Evolutionary conservation across 2,888 invertebrate species (phyloP).

Genomic region (Platycheirus albimanus): DNA sequence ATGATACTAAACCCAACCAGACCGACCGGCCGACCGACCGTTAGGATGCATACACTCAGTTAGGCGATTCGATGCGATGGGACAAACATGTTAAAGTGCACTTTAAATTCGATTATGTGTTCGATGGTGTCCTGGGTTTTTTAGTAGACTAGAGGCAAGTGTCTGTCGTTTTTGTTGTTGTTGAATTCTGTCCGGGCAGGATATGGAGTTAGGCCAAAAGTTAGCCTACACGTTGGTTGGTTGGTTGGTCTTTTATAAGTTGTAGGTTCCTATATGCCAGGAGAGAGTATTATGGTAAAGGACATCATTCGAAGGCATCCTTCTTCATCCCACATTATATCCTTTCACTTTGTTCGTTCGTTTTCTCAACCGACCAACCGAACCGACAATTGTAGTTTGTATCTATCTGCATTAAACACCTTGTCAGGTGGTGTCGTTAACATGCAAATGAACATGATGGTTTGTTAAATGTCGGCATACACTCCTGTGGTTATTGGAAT

Average conservation of each 20-base stretch:
- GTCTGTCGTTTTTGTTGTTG: background rate
- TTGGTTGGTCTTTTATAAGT: slow-evolving; percentile 23
- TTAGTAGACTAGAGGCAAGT: background rate
- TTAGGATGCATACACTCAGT: slow-evolving; percentile 48
- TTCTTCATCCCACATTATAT: slow-evolving; percentile 17
- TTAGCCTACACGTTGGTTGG: slow-evolving; percentile 37
- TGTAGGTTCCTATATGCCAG: background rate
- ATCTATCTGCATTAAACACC: slow-evolving; percentile 74
- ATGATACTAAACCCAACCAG: slow-evolving; percentile 3
- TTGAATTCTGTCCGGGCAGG: background rate
- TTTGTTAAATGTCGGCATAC: slow-evolving; percentile 71
- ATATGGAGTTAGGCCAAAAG: slow-evolving; percentile 45
- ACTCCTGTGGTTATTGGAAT: slow-evolving; percentile 68
- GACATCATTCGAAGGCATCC: slow-evolving; percentile 7
- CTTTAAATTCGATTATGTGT: slow-evolving; percentile 67
- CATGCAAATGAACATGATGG: slow-evolving; percentile 75
- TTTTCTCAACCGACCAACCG: slow-evolving; percentile 2
- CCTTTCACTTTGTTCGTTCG: slow-evolving; percentile 50
- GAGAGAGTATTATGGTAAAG: background rate
- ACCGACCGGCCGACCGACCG: slow-evolving; percentile 17
- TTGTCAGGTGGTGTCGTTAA: slow-evolving; percentile 75
- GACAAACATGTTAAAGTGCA: slow-evolving; percentile 70
- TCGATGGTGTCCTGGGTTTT: slow-evolving; percentile 29
- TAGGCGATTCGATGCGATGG: slow-evolving; percentile 37
- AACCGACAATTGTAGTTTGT: slow-evolving; percentile 62